These are phyloP conservation scores for Antheraea assamensis DNA, from an alignment of 2,888 invertebrate species.

Conservation along the genomic window DNA sequence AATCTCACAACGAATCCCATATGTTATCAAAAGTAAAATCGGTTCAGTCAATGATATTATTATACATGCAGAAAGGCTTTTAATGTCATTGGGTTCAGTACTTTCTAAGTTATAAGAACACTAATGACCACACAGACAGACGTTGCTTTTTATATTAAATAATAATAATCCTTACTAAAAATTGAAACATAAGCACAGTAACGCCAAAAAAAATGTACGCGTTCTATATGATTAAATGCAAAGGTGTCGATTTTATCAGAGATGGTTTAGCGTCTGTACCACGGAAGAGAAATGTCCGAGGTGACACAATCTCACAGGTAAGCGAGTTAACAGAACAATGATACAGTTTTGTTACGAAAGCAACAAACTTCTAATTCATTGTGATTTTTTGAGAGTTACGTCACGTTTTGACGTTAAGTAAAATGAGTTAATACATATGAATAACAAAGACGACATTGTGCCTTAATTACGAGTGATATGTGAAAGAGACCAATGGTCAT, in stretches of 20 bases:
- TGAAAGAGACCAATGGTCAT: no score
- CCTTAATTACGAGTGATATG: neutral
- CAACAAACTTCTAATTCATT: slow-evolving; percentile 11
- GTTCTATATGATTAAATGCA: neutral
- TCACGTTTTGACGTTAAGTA: neutral
- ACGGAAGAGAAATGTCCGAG: neutral
- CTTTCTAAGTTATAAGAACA: no score
- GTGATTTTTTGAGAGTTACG: neutral
- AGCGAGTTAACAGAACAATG: slow-evolving; percentile 18
- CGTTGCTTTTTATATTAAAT: no score
- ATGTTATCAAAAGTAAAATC: no score
- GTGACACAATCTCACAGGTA: slow-evolving; percentile 9
- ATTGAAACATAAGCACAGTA: no score
- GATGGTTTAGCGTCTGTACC: neutral
- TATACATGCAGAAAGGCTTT: no score
- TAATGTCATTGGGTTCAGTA: no score
- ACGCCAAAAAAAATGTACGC: neutral
- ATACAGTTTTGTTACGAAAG: slow-evolving; percentile 13
- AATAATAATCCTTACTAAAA: no score
- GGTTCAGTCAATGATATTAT: no score
- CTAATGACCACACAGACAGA: no score
- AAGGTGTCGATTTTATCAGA: neutral
- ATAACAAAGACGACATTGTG: neutral
- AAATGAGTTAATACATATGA: neutral
- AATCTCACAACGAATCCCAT: no score